These are phyloP conservation scores for Notarius quadriscutis DNA, from an alignment of 2,113 vertebrate genomes.

Conservation along the genomic window DNA sequence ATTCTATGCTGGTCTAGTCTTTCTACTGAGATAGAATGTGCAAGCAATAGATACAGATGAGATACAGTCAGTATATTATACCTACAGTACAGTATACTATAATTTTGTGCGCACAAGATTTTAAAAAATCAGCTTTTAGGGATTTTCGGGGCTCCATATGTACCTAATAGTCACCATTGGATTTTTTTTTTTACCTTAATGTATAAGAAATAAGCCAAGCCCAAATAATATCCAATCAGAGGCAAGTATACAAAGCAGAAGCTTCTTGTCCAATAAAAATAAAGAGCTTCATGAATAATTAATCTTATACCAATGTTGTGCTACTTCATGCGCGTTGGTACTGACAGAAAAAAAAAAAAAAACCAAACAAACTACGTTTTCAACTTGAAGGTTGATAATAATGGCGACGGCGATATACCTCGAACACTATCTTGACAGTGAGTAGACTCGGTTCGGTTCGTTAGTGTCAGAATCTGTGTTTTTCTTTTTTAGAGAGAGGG, in stretches of 20 bases:
- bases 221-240: constrained; percentile 56
- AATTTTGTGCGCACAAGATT: too few species aligned
- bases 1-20: too few species aligned
- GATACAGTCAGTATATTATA: too few species aligned
- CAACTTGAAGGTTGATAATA: constrained; percentile 61
- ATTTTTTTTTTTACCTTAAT: background rate
- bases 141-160: background rate
- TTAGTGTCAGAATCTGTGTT: background rate
- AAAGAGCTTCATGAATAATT: constrained; percentile 55
- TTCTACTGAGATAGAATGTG: too few species aligned
- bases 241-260: background rate
- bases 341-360: constrained; percentile 55
- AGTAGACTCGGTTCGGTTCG: constrained; percentile 61
- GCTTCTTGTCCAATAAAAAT: constrained; percentile 40
- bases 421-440: constrained; percentile 96
- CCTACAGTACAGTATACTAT: too few species aligned
- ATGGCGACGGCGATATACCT: constrained; percentile 97
- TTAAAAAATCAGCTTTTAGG: too few species aligned
- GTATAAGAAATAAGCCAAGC: constrained; percentile 53
- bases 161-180: background rate
- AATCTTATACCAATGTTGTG: constrained; percentile 42
- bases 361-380: constrained; percentile 50
- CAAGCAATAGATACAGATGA: too few species aligned
- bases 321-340: constrained; percentile 40
- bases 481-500: background rate